Conservation (phyloP, 2,113 vertebrate genomes). For the Plotosus lineatus region DNA sequence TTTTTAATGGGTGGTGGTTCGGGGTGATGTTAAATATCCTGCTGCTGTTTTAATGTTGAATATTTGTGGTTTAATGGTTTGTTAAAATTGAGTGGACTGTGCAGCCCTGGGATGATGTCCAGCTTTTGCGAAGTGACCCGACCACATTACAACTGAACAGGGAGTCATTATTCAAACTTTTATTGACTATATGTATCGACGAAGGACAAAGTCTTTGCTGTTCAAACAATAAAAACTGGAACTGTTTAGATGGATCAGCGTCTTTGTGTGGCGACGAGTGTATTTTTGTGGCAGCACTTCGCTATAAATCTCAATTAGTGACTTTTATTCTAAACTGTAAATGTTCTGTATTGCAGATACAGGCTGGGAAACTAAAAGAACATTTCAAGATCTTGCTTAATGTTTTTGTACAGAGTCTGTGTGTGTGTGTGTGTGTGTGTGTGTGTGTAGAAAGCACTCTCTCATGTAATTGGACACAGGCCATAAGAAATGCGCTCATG, state of each 20-base stretch:
- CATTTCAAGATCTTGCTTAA: constrained; percentile 22
- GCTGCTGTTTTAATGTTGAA: constrained; percentile 15
- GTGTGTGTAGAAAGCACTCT: background rate
- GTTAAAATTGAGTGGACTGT: constrained; percentile 30
- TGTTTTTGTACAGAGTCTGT: background rate
- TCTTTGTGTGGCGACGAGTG: constrained; percentile 17
- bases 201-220: constrained; percentile 48
- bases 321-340: constrained; percentile 38
- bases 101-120: background rate
- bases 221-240: constrained; percentile 46
- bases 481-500: constrained; percentile 34
- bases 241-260: constrained; percentile 40
- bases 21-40: constrained; percentile 29
- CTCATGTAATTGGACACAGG: constrained; percentile 25
- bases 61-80: constrained; percentile 41
- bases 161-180: constrained; percentile 48
- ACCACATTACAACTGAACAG: constrained; percentile 24
- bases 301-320: constrained; percentile 51
- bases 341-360: constrained; percentile 34
- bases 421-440: constrained; percentile 22
- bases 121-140: constrained; percentile 37
- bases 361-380: constrained; percentile 23
- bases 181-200: constrained; percentile 47
- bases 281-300: constrained; percentile 32
- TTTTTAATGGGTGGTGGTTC: too few relatives aligned